Conservation (phyloP, 2,113 vertebrate species). For the Prionailurus viverrinus region DNA sequence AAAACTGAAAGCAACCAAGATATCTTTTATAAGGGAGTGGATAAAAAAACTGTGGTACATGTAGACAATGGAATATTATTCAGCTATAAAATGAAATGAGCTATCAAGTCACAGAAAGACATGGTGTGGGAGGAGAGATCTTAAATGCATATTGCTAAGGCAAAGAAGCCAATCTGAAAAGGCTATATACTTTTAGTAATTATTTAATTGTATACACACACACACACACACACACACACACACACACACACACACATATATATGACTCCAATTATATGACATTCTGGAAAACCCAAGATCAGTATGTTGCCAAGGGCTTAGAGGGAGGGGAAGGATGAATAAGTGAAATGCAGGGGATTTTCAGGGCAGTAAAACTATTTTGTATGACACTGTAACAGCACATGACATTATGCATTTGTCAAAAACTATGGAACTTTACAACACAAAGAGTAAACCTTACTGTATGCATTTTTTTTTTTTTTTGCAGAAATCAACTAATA, state of each 20-base stretch:
- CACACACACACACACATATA: no score
- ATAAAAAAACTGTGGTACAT: background rate
- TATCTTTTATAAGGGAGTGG: background rate
- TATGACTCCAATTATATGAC: background rate
- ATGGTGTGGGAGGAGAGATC: background rate
- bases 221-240: no score
- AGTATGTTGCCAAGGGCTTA: background rate
- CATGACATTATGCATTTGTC: background rate
- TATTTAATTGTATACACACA: no score
- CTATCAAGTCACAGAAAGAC: slow-evolving; percentile 18
- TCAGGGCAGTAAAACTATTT: background rate
- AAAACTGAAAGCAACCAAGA: slow-evolving; percentile 41
- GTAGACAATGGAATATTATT: slow-evolving; percentile 28
- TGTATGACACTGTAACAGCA: background rate
- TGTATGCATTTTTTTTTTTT: background rate
- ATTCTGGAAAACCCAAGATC: background rate
- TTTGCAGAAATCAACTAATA: background rate
- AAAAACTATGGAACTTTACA: background rate
- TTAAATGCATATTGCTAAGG: slow-evolving; percentile 17
- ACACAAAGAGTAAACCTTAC: slow-evolving; percentile 22
- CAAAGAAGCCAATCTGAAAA: slow-evolving; percentile 43
- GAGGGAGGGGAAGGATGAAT: background rate
- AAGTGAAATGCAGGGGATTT: background rate
- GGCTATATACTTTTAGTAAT: background rate
- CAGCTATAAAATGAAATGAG: background rate